Conservation (phyloP, 2,113 vertebrate genomes). For the Alethe castanea region DNA sequence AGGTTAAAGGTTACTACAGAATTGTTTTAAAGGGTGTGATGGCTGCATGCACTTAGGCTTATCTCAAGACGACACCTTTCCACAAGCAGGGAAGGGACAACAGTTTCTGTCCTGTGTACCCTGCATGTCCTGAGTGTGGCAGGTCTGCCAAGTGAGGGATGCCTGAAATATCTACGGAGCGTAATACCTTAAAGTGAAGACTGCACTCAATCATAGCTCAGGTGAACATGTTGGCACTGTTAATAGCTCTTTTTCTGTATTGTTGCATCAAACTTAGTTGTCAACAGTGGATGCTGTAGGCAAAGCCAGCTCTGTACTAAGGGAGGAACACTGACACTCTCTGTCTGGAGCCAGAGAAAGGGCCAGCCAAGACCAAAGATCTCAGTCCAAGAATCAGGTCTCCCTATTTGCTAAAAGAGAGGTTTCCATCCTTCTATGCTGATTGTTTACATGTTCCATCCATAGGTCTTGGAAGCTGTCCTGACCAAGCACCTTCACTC, state of each 20-base stretch:
- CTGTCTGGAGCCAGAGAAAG: neutral
- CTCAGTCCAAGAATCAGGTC: neutral
- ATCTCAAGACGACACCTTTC: neutral
- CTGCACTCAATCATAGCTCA: neutral
- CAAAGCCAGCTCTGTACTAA: neutral
- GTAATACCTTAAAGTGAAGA: neutral
- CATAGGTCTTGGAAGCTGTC: neutral
- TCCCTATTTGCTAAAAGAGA: neutral
- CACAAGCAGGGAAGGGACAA: neutral
- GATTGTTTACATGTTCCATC: neutral
- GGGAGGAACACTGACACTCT: neutral
- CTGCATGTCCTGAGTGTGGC: neutral
- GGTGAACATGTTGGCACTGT: neutral
- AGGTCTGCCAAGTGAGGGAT: neutral
- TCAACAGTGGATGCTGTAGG: neutral
- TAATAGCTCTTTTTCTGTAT: neutral
- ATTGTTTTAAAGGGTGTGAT: neutral
- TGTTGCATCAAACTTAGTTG: neutral
- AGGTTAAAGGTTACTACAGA: neutral
- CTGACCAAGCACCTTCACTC: neutral
- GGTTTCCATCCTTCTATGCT: neutral
- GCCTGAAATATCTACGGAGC: neutral
- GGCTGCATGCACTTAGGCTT: neutral
- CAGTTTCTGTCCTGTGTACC: neutral
- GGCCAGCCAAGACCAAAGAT: neutral